Base-by-base conservation (phyloP, 2,113 vertebrate species). In the Gallinago jamesoni region DNA sequence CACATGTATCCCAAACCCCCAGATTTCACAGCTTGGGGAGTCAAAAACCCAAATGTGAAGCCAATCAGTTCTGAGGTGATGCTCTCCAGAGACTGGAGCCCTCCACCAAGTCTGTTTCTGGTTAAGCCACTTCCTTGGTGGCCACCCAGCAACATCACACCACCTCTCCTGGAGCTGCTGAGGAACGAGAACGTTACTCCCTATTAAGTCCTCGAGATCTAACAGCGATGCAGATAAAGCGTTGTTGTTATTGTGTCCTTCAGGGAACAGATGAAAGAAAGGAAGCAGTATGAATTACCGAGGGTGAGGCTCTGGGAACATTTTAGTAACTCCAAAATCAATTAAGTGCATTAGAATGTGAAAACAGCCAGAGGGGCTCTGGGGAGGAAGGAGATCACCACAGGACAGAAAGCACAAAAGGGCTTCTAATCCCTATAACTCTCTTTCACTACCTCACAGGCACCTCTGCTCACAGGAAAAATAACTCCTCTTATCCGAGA, bases 261-360 rank as follows among this genome's bases (percentile, higher is more conserved):
- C 28, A 43, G 96, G 67, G 94, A 95, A 83, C 37, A 93, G 83
- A 93, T 69, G 93, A 96, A 96, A 96, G 94, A 60, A 87, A 93
- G 66, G 75, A 95, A 75, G 67, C 87, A 73, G 59, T 30, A 3
- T 41, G 94, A 82, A 96, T 96, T 96, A 95, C 33, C 2, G 1
- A 93, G 94, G 96, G 95, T 91, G 96, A 96, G 94, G 96, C 93
- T 93, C 94, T 96, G 96, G 82, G 93, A 97, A 96, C 90, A 23
- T 45, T 18, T 73, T 6, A 94, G 84, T 84, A 77, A 55, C 91
- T 91, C 75, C 45, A 66, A 53, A 93, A 83, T 79, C 96, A 70
- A 27, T 94, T 94, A 79, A 76, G 48, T 88, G 70, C 84, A 17
- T 94, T 89, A 87, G 74, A 94, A 96, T 39, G 74, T 41, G 84